A percentile compares a stretch with the other conserved stretches of the same genome.
Conservation (phyloP, 2,113 vertebrate species). For the Macquaria ambigua region DNA sequence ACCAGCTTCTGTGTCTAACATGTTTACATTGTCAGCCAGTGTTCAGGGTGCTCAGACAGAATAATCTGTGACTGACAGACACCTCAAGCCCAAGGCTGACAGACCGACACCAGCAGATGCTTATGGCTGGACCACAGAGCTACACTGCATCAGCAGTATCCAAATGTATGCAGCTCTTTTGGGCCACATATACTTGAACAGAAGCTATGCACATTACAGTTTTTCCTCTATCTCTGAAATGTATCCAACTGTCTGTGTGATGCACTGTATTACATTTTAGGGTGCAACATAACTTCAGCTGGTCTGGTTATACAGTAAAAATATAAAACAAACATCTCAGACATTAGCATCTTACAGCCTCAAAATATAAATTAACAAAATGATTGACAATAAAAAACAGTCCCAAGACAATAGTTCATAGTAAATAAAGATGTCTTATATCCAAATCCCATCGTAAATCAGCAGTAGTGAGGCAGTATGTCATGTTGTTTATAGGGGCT, state of each 20-base stretch:
- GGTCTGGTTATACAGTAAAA: background rate
- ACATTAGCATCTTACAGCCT: background rate
- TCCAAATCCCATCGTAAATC: slow-evolving; percentile 15
- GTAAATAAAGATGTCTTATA: background rate
- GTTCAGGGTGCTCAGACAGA: slow-evolving; percentile 30
- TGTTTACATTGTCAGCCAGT: background rate
- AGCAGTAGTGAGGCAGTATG: background rate
- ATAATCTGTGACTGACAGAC: slow-evolving; percentile 39
- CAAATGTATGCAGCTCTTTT: slow-evolving; percentile 31
- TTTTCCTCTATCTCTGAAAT: background rate
- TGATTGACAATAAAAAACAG: background rate
- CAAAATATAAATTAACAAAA: background rate
- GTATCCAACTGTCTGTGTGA: background rate
- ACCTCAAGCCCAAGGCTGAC: slow-evolving; percentile 22
- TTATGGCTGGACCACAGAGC: background rate
- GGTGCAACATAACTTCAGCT: background rate
- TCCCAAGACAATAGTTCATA: background rate
- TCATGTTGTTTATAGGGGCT: background rate
- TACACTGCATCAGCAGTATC: slow-evolving; percentile 15
- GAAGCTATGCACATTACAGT: background rate
- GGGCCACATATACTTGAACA: background rate
- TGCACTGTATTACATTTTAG: background rate
- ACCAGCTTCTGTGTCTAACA: background rate
- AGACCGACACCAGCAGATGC: slow-evolving; percentile 32
- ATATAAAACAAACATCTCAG: background rate